A percentile compares a stretch with the other conserved stretches of the same genome.
These are phyloP conservation scores for Callionymus lyra DNA, from an alignment of 2,113 vertebrate species.

Conservation along the genomic window DNA sequence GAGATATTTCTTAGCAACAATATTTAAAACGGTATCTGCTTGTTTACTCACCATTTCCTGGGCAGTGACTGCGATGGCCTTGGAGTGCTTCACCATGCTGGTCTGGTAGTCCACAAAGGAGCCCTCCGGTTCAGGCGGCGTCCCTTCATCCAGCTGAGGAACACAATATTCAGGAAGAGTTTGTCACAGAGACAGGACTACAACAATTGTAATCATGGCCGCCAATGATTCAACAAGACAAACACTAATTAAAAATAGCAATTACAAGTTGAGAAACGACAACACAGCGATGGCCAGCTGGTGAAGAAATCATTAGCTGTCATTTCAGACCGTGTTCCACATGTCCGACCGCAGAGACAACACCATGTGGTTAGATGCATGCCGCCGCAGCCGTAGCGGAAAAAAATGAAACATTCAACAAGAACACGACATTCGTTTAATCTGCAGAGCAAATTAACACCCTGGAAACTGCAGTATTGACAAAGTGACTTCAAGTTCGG, in stretches of 20 bases:
- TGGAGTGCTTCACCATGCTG: constrained; percentile 92
- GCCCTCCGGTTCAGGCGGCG: constrained; percentile 85
- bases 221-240: background rate
- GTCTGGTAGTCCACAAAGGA: constrained; percentile 98
- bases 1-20: too few species aligned
- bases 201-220: too few species aligned
- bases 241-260: constrained; percentile 5
- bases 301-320: constrained; percentile 1
- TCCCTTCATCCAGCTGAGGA: constrained; percentile 87
- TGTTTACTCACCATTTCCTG: constrained; percentile 89
- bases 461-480: constrained; percentile 4
- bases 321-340: constrained; percentile 4
- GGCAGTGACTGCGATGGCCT: constrained; percentile 92
- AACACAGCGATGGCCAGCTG: constrained; percentile 5
- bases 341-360: constrained; percentile 5
- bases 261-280: background rate
- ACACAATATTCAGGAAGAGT: too few species aligned
- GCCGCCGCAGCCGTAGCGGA: background rate
- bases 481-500: constrained; percentile 8
- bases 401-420: background rate
- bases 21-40: too few species aligned
- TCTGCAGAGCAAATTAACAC: constrained; percentile 2
- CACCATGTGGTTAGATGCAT: background rate
- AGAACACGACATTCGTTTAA: constrained; percentile 8
- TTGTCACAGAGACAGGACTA: too few species aligned